Conservation (phyloP, 2,113 vertebrate species). For the Stegostoma tigrinum region DNA sequence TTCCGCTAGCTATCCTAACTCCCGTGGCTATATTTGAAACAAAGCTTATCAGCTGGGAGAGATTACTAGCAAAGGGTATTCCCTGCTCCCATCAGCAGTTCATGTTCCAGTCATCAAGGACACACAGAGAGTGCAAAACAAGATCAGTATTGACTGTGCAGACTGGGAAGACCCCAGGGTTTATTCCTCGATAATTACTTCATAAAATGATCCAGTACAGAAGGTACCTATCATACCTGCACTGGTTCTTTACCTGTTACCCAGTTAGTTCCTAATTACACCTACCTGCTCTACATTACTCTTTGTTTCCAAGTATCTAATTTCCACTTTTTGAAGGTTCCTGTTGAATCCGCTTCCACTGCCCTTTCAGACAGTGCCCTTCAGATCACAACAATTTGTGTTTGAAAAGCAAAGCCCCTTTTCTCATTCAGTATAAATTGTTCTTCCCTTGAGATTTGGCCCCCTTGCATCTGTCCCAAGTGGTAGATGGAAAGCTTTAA, state of each 20-base stretch:
- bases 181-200: not conserved
- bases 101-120: not conserved
- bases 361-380: not conserved
- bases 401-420: not conserved
- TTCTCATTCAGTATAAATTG: not conserved
- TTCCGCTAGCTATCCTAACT: not conserved
- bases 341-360: not conserved
- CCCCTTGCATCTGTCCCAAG: too few species aligned
- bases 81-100: not conserved
- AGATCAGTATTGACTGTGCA: not conserved
- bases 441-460: too few species aligned
- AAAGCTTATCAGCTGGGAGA: not conserved
- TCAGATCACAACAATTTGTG: not conserved
- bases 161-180: not conserved
- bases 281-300: not conserved
- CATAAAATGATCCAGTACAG: not conserved
- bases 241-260: not conserved
- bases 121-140: not conserved
- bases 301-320: not conserved
- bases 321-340: not conserved
- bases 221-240: not conserved
- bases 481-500: too few species aligned
- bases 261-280: not conserved
- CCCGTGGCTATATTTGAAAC: not conserved
- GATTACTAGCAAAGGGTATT: not conserved